Base-by-base conservation (phyloP, 2,888 invertebrate genomes). In the Conus canariensis region DNA sequence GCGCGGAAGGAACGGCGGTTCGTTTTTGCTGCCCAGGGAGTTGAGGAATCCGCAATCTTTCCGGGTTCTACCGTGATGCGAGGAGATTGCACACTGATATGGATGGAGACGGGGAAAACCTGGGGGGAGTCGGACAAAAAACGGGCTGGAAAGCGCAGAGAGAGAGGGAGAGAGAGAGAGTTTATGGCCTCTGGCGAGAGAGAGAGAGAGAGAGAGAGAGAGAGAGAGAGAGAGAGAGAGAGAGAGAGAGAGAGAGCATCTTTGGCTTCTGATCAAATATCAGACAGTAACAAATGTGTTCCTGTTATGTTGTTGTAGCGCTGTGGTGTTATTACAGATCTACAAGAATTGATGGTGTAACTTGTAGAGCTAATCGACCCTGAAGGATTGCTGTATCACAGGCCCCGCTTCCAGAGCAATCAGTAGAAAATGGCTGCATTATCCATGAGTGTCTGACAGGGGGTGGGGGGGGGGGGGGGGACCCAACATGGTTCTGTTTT, bases 121-220 rank as follows among this genome's bases (percentile, higher is more conserved):
- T n/a, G 82, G 67, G 67, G 64, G 16, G 64, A 64, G 7, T 10
- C 10, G 64, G 16, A 16, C 30, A 64, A 16, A 64, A 80, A 45
- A 45, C 45, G 45, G 45, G 45, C 45, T 45, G 45, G 45, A 45
- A 45, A 45, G 45, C 45, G 45, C 45, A 45, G 4, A 45, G 45
- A 45, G 45, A 45, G 45, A 45, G 45, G 3, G 45, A 30, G 83
- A 83, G 83, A 83, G 83, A 83, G 83, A 83, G 83, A 83, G 2
- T 30, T 30, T 30, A 30, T 30, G 30, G 30, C 30, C 30, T 30
- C 2, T n/a, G n/a, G n/a, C n/a, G 83, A 30, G 83, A 83, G 83
- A 83, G 83, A 83, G 83, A 83, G 83, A 83, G 83, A 83, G 83
- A 83, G 83, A 83, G 25, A 30, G 83, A 83, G 83, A 83, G 83